phyloP scores from a whole-genome alignment of 2,113 vertebrate genomes.

The Sinocyclocheilus grahami region DNA sequence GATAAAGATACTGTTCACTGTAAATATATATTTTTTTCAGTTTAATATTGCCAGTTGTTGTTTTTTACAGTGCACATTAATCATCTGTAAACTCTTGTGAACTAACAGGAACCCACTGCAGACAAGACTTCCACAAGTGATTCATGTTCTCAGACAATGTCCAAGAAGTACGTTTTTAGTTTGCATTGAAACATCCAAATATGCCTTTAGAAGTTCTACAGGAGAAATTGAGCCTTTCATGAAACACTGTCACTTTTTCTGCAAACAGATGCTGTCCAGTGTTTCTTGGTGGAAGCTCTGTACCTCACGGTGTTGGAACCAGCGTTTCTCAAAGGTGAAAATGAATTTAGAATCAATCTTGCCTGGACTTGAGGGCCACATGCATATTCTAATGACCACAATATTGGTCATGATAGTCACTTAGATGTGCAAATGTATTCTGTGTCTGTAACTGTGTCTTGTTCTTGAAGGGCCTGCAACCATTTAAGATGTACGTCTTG shows the following conservation, averaged over 20 bases:
- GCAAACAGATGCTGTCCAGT: conserved; percentile 87
- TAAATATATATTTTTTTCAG: background rate
- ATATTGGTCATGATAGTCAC: background rate
- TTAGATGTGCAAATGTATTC: background rate
- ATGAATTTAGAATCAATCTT: background rate
- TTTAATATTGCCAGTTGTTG: conserved; percentile 14
- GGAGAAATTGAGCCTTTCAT: background rate
- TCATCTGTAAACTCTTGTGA: background rate
- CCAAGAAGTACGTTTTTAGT: conserved; percentile 68
- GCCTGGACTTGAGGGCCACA: background rate
- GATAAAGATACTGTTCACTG: background rate
- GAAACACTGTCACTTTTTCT: background rate
- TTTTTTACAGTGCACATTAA: background rate
- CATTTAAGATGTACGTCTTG: conserved; percentile 88
- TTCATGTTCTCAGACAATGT: conserved; percentile 51
- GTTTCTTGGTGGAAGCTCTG: conserved; percentile 84
- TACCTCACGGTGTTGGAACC: conserved; percentile 84
- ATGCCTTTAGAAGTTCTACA: background rate
- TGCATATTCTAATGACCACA: background rate
- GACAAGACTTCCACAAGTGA: conserved; percentile 48
- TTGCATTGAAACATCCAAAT: background rate
- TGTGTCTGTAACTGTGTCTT: conserved; percentile 3
- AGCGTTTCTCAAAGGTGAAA: conserved; percentile 83
- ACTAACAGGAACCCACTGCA: conserved; percentile 39
- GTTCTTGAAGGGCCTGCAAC: conserved; percentile 82